Base-by-base conservation (phyloP, 2,113 vertebrate genomes). In the Sinocyclocheilus maitianheensis region DNA sequence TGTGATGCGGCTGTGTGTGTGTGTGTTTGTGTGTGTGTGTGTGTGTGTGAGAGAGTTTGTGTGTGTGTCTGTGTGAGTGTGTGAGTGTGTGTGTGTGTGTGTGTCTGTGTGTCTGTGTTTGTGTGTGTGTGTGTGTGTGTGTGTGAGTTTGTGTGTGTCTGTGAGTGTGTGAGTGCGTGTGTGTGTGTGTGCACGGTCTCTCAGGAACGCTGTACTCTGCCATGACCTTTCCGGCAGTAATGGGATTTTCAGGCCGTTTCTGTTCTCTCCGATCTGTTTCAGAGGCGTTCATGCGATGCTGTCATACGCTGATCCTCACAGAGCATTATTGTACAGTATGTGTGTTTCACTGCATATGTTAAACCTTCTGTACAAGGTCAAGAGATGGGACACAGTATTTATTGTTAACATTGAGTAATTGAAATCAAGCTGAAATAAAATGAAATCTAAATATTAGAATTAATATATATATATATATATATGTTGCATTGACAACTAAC, bases 221-320 rank as follows among this genome's bases (percentile, higher is more conserved):
- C 87, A 30, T 85, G 88, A 93, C 93, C 90, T 93, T 93, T 93
- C 89, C 74, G 87, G 79, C 51, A 89, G 85, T 91, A 94, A 93
- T 92, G 87, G 87, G 88, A 90, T 93, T 93, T 94, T 85, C 87
- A 92, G 91, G 87, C 22, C 16, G 20, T 78, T 78, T 78, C 53
- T 78, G 37, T 78, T 77, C 58, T 84, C 53, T 79, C 20, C 24
- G 75, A 72, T 60, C 63, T 65, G 34, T 79, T 72, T 30, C 63
- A 60, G 37, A 83, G 74, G 78, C 30, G 63, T n/a, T 20, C 18
- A 48, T n/a, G 46, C 48, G 75, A 62, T 71, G 58, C 74, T 84
- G 63, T 53, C 24, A 74, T 83, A 58, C 88, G 53, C 76, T 85
- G 85, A 20, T 58, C 55, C 55, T 58, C 18, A 58, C 55, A 20